phyloP scores from a whole-genome alignment of 2,888 invertebrate species.

The Coremacera marginata region DNA sequence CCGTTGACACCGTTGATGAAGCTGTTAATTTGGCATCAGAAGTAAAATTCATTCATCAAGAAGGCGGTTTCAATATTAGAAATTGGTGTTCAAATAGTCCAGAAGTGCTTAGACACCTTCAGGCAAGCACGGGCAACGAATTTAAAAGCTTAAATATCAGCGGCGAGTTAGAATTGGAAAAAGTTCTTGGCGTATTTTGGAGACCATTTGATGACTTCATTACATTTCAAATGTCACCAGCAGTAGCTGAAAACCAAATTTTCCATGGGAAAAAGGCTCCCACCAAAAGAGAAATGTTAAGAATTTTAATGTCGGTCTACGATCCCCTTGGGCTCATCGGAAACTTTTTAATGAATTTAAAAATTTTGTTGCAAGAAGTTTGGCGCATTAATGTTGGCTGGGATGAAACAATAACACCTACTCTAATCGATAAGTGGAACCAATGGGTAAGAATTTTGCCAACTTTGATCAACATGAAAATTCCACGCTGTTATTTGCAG shows the following conservation, averaged over 20 bases:
- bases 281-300: constrained; percentile 26
- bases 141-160: too few species aligned
- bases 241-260: too few species aligned
- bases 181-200: too few species aligned
- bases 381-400: constrained; percentile 2
- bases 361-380: constrained; percentile 26
- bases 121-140: too few species aligned
- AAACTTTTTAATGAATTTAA: constrained; percentile 21
- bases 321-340: constrained; percentile 22
- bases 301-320: constrained; percentile 1
- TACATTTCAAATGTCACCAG: too few species aligned
- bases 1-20: constrained; percentile 25
- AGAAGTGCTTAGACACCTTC: too few species aligned
- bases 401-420: neutral
- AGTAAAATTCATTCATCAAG: constrained; percentile 28
- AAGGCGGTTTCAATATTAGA: constrained; percentile 39
- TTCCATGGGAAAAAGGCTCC: too few species aligned
- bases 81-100: too few species aligned
- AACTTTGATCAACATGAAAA: constrained; percentile 22
- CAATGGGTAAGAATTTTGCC: constrained; percentile 28
- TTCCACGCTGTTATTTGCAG: constrained; percentile 26
- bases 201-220: too few species aligned
- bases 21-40: constrained; percentile 28
- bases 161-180: too few species aligned
- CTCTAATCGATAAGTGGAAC: constrained; percentile 3